Evolutionary conservation across 2,888 invertebrate species (phyloP), one percentile per base, ranked within the genome.

Genomic region (Acholoe squamosa): DNA sequence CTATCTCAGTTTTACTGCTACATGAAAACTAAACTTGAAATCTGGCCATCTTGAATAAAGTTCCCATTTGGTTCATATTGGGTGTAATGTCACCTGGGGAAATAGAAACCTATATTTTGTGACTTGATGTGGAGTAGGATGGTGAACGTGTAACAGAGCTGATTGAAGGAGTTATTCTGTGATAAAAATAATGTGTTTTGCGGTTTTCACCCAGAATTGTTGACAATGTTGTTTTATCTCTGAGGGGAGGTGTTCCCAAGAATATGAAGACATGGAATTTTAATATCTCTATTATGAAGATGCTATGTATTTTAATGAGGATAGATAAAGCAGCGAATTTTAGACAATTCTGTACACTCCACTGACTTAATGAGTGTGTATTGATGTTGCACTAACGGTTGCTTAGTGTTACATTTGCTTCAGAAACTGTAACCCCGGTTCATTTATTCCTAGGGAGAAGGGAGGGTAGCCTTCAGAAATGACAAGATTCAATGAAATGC

Each of bases 161-260:
- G 71, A 71, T 71, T 14, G 28, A 28, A 34, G 33, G 80, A 33
- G 80, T 80, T 16, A 33, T 80, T 80, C 80, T 80, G 80, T 80
- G 80, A 80, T 80, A 80, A 34, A 34, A 5, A 31, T 5, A 22
- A n/a, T n/a, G 14, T 34, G 43, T n/a, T 16, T 80, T 1, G 33
- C 80, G 80, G 80, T 80, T 80, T 43, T 80, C 28, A 28, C 28
- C 71, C 3, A 28, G 3, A 25, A 71, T 28, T 71, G 28, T 71
- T 71, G 19, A 25, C 25, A n/a, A 71, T 71, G 71, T 28, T 71
- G 19, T 22, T 71, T 71, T 61, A 61, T 12, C n/a, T 61, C 61
- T 61, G 61, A 61, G 22, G 22, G n/a, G 19, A n/a, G 61, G 19
- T 61, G 61, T 61, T 10, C 43, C 61, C 61, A n/a, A 14, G 5